Evolutionary conservation across 2,888 invertebrate genomes (phyloP).

Genomic region (Cephalotes varians): DNA sequence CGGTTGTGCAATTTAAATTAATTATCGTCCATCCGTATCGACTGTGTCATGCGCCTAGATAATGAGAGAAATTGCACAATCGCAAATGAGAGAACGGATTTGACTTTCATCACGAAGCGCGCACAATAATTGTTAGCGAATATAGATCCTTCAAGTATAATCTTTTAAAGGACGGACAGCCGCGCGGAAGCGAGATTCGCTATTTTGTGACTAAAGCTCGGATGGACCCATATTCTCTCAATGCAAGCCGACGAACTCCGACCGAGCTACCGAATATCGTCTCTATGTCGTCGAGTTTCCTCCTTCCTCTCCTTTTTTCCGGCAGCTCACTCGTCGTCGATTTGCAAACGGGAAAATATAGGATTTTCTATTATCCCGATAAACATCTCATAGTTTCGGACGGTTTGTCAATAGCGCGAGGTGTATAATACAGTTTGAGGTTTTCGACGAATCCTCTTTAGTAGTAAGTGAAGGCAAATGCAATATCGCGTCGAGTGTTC

Average conservation of each 20-base stretch:
- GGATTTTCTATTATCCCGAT: constrained; percentile 71
- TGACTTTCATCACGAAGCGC: neutral
- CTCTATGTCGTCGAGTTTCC: constrained; percentile 10
- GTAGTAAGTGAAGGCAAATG: constrained; percentile 38
- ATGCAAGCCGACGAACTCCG: constrained; percentile 21
- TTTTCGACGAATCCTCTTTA: constrained; percentile 42
- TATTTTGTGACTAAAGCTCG: constrained; percentile 40
- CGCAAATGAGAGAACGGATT: neutral
- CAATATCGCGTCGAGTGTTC: constrained; percentile 35
- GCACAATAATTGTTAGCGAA: neutral
- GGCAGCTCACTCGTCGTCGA: constrained; percentile 20
- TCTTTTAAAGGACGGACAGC: neutral
- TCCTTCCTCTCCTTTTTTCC: neutral
- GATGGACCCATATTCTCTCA: constrained; percentile 31
- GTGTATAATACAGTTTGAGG: constrained; percentile 43
- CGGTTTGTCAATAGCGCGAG: constrained; percentile 64
- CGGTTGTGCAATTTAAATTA: neutral
- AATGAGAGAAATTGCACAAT: constrained; percentile 11
- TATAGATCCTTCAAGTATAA: constrained; percentile 9
- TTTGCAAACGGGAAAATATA: constrained; percentile 62
- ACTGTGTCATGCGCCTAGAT: neutral
- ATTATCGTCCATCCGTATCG: neutral
- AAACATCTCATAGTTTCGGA: constrained; percentile 61
- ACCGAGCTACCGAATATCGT: constrained; percentile 21
- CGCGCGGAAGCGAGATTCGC: neutral